A percentile compares a stretch with the other conserved stretches of the same genome.
These are phyloP conservation scores for Saturnia japonica DNA, from an alignment of 2,888 invertebrate species.

Conservation along the genomic window DNA sequence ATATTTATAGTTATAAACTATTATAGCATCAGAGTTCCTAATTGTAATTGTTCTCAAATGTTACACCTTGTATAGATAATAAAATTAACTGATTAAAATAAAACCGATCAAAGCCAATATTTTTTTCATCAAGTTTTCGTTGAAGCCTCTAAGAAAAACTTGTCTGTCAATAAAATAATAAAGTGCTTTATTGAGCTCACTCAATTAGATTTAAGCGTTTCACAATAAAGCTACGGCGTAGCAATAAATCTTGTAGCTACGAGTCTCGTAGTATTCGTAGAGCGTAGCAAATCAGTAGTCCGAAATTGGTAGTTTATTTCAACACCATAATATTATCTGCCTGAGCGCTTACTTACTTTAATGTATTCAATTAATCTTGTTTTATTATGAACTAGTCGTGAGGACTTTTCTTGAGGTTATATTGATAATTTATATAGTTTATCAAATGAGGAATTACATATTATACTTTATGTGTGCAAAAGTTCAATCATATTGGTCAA, in stretches of 20 bases:
- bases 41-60: too few relatives aligned
- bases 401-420: neutral
- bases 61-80: too few relatives aligned
- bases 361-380: conserved; percentile 14
- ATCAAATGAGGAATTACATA: too few relatives aligned
- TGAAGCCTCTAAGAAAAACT: neutral
- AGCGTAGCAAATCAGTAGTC: conserved; percentile 37
- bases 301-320: conserved; percentile 34
- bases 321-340: conserved; percentile 17
- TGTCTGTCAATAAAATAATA: conserved; percentile 5
- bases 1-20: too few relatives aligned
- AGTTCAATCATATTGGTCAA: too few relatives aligned
- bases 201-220: conserved; percentile 22
- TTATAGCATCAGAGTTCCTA: too few relatives aligned
- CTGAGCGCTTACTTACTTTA: conserved; percentile 2
- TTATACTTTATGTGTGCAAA: too few relatives aligned
- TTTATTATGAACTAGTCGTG: conserved; percentile 7
- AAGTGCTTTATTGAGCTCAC: conserved; percentile 14
- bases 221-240: conserved; percentile 44
- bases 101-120: neutral
- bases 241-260: conserved; percentile 59
- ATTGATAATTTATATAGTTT: neutral
- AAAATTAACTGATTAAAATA: too few relatives aligned
- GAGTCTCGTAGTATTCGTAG: conserved; percentile 35
- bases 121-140: neutral